Base-by-base conservation (phyloP, 1,140 invertebrate genomes). In the Drosophila pseudoananassae region DNA sequence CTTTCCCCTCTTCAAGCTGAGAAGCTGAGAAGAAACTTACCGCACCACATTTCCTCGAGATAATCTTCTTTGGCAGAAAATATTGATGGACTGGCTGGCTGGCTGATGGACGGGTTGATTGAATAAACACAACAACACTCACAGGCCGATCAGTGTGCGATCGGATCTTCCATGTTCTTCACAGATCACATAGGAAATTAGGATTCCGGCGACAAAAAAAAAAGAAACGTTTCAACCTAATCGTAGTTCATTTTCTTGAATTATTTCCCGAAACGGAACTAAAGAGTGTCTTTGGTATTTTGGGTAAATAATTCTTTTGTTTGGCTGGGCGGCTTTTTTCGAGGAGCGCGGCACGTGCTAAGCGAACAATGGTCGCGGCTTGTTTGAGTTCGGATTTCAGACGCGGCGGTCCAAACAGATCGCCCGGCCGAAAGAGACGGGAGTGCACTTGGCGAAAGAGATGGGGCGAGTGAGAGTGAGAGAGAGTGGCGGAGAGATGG, bases 291-390 rank as follows among this genome's bases (percentile, higher is more conserved):
- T 63, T 29, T 31, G 8, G 8, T 3, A 31, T 31, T 31, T 36
- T 36, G 33, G 33, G n/a, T 43, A 27, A 58, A 58, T 51, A 50
- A 57, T 57, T 23, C 52, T 69, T 49, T 56, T 55, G 63, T 68
- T 69, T 56, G 38, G 43, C 61, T 66, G 38, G 46, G 38, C 46
- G 50, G 38, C n/a, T 20, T 27, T 56, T 29, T 31, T 33, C 54
- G 59, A 31, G 14, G 47, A 46, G 68, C 59, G 74, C 69, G 82
- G 77, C 77, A 87, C 81, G 81, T 85, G 81, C 77, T 85, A 40
- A 60, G 58, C 82, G 78, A 81, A 85, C 82, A 85, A 87, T 87
- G 82, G 74, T 85, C 82, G 82, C 72, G 69, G 78, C 73, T 78
- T 87, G 74, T 85, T 87, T 85, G 82, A 87, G 72, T 31, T 56